Evolutionary conservation across 2,888 invertebrate species (phyloP).

Genomic region (Perithous albicinctus): DNA sequence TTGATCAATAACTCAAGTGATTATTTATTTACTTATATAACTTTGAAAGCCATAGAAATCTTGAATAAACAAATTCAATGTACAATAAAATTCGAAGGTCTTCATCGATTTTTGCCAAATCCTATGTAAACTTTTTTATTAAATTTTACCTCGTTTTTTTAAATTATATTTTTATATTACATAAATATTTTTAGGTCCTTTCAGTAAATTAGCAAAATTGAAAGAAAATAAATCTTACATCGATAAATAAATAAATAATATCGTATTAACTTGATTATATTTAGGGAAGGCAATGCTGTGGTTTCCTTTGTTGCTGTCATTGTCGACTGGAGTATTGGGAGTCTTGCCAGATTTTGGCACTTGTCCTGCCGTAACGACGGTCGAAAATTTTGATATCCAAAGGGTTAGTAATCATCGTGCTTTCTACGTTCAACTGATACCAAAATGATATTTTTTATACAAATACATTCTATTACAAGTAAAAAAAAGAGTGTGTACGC

Average conservation of each 20-base stretch:
- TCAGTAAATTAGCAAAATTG: not conserved
- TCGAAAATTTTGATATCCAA: constrained; percentile 87
- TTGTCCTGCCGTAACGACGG: constrained; percentile 88
- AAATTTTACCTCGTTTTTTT: no score
- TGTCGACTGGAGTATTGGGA: constrained; percentile 77
- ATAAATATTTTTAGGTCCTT: constrained; percentile 16
- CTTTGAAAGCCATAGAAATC: no score
- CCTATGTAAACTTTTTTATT: no score
- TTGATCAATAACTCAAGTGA: no score
- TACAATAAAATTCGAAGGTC: no score
- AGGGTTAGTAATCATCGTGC: constrained; percentile 84
- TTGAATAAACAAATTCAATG: no score
- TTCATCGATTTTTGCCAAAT: no score
- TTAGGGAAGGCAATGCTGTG: constrained; percentile 70
- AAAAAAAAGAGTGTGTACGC: not conserved
- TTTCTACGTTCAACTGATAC: not conserved
- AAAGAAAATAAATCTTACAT: no score
- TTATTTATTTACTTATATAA: no score
- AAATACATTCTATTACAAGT: not conserved
- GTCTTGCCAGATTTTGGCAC: constrained; percentile 88
- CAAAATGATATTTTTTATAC: not conserved
- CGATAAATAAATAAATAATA: not conserved
- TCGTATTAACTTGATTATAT: not conserved
- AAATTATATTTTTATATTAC: not conserved
- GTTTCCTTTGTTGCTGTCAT: constrained; percentile 70